phyloP scores from a whole-genome alignment of 1,140 invertebrate species.

The Onthophagus taurus region DNA sequence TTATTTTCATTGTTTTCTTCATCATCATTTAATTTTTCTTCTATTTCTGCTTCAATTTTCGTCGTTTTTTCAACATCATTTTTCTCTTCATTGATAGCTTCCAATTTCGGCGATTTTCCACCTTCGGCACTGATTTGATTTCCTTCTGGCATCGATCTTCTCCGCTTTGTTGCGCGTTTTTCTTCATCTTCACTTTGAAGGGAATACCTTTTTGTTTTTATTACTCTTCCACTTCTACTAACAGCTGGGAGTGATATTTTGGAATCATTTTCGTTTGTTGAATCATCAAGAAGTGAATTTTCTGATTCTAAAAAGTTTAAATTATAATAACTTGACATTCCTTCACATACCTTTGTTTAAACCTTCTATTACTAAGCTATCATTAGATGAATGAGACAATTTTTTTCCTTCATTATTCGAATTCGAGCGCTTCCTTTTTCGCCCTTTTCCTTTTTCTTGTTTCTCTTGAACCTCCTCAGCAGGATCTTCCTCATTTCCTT shows the following conservation, averaged over 20 bases:
- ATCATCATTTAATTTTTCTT: neutral
- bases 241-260: neutral
- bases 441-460: too few relatives aligned
- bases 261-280: neutral
- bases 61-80: neutral
- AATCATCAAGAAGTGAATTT: too few relatives aligned
- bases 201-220: constrained; percentile 11
- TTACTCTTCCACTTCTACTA: constrained; percentile 7
- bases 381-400: too few relatives aligned
- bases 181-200: constrained; percentile 12
- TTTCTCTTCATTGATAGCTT: constrained; percentile 4
- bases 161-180: neutral
- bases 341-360: too few relatives aligned
- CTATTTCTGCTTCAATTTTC: neutral
- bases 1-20: neutral
- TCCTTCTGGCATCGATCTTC: too few relatives aligned
- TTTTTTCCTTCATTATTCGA: too few relatives aligned
- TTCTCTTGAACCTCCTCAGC: too few relatives aligned
- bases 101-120: neutral
- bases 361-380: too few relatives aligned
- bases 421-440: too few relatives aligned
- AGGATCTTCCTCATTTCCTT: constrained; percentile 5
- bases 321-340: neutral
- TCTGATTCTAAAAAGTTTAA: neutral
- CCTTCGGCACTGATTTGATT: too few relatives aligned